Base-by-base conservation (phyloP, 2,888 invertebrate genomes). In the Neoaliturus tenellus region DNA sequence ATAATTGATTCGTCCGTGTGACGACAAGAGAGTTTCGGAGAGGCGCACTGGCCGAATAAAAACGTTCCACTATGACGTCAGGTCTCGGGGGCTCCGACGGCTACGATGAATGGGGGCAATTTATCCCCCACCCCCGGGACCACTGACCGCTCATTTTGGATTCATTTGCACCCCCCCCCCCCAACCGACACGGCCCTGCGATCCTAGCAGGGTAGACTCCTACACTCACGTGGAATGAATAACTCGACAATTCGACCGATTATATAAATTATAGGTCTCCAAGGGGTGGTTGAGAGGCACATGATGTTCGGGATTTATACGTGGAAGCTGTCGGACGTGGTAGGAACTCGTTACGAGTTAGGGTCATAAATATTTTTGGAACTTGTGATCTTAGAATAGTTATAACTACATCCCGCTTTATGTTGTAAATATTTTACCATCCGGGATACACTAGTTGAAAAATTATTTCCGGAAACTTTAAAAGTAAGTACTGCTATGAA, bases 121-220 rank as follows among this genome's bases (percentile, higher is more conserved):
- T 81, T 81, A 69, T 28, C 35, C 39, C 62, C 44, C 48, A 12
- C 35, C 41, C 55, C 62, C 14, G 73, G 71, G 48, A 48, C 67
- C 73, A 51, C 55, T 82, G 82, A 82, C 73, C 82, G 73, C 55
- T 73, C 82, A 73, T 73, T 82, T 82, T 35, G 82, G 73, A 82
- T 82, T 82, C 73, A 82, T 82, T 82, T 82, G 82, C 82, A 82
- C 51, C 41, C 25, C 33, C 20, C 2, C 28, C 31, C 28, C 48
- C 71, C 39, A 23, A 33, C 23, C 48, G 28, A 28, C 31, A 17
- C 62, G 10, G 6, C 51, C 55, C 3, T 25, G 28, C 41, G 6
- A 6, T 41, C n/a, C n/a, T n/a, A n/a, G n/a, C n/a, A 51, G 51
- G 51, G 39, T 51, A 51, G 51, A 51, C n/a, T 10, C 71, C 71